phyloP scores from a whole-genome alignment of 2,113 vertebrate genomes.

The Misgurnus mizolepis region DNA sequence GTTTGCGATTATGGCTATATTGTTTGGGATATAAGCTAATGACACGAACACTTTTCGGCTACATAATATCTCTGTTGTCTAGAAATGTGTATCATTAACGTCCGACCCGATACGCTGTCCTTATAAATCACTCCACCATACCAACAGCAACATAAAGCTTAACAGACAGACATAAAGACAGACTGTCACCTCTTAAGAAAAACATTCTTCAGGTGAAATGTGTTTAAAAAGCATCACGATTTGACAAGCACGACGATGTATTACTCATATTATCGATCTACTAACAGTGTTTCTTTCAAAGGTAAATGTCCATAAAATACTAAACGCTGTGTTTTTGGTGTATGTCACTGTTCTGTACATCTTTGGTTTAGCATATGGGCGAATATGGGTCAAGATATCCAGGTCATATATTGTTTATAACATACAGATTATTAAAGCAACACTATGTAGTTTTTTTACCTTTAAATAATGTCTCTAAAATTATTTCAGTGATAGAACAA shows the following conservation, averaged over 20 bases:
- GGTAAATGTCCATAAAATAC: neutral
- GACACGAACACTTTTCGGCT: too few species aligned
- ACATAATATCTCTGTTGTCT: neutral
- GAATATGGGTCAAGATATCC: neutral
- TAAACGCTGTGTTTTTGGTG: neutral
- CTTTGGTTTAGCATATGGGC: neutral
- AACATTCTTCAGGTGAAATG: neutral
- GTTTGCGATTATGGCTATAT: too few species aligned
- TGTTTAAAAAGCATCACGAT: neutral
- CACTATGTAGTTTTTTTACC: too few species aligned
- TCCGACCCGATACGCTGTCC: slow-evolving; percentile 30
- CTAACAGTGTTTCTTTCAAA: neutral
- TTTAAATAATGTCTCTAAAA: too few species aligned
- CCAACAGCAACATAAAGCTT: neutral
- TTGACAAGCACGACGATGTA: neutral
- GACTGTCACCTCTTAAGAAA: neutral
- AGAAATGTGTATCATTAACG: neutral
- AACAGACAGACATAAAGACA: slow-evolving; percentile 9
- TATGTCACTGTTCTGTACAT: neutral
- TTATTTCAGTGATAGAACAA: too few species aligned
- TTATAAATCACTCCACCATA: neutral
- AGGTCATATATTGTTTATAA: too few species aligned
- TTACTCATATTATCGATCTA: neutral
- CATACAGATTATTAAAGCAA: too few species aligned
- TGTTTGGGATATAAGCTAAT: too few species aligned